Conservation (phyloP, 2,113 vertebrate species). For the Myotis yumanensis region DNA sequence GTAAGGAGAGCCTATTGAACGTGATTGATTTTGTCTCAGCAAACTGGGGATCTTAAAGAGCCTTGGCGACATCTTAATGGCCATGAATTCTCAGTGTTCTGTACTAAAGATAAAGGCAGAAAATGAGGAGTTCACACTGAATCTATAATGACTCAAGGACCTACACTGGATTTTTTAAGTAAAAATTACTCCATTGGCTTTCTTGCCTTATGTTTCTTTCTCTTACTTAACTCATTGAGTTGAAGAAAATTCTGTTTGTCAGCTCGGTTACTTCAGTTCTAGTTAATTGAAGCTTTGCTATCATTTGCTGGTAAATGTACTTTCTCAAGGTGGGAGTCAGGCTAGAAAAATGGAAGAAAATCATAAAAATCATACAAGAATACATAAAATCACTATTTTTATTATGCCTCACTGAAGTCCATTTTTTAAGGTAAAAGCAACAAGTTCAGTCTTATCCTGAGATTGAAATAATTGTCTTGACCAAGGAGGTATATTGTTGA, state of each 20-base stretch:
- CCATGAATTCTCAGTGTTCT: slow-evolving; percentile 45
- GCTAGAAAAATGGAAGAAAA: neutral
- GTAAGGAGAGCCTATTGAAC: neutral
- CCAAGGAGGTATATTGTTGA: neutral
- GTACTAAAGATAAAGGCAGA: slow-evolving; percentile 51
- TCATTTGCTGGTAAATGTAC: neutral
- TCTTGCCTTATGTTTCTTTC: slow-evolving; percentile 15
- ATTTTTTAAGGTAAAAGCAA: neutral
- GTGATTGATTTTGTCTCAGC: slow-evolving; percentile 52
- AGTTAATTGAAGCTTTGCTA: neutral
- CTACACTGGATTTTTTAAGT: slow-evolving; percentile 30
- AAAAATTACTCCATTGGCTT: slow-evolving; percentile 56
- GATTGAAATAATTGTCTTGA: neutral
- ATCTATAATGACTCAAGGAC: slow-evolving; percentile 58
- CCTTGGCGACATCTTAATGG: slow-evolving; percentile 37
- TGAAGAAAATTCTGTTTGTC: neutral
- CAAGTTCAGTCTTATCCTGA: neutral
- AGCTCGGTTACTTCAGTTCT: neutral
- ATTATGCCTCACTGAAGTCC: neutral
- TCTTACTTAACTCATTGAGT: neutral
- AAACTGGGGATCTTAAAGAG: slow-evolving; percentile 45
- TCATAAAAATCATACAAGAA: slow-evolving; percentile 14
- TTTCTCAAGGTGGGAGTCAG: neutral
- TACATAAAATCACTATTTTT: neutral
- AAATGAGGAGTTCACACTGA: slow-evolving; percentile 52